These are phyloP conservation scores for Cyrtorhinus lividipennis DNA, from an alignment of 1,140 invertebrate genomes.

Conservation along the genomic window DNA sequence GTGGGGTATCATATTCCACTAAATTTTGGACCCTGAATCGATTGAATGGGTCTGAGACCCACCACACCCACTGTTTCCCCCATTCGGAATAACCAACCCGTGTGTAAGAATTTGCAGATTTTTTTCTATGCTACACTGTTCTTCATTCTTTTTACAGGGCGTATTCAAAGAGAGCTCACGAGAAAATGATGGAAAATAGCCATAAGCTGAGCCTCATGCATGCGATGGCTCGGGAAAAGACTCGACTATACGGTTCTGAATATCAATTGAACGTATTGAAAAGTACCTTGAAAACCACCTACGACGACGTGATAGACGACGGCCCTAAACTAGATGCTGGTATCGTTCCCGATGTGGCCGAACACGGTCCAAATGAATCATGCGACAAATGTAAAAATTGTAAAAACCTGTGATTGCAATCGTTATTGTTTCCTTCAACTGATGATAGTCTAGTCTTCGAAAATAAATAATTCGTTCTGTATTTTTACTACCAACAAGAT, in stretches of 20 bases:
- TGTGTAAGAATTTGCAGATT: too few relatives aligned
- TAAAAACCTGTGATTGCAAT: neutral
- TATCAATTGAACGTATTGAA: conserved; percentile 18
- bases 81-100: too few relatives aligned
- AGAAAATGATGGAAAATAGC: conserved; percentile 16
- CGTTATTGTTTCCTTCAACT: neutral
- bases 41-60: too few relatives aligned
- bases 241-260: conserved; percentile 16
- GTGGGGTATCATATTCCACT: too few relatives aligned
- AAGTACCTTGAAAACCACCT: conserved; percentile 4
- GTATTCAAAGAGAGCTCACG: neutral
- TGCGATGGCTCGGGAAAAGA: conserved; percentile 11
- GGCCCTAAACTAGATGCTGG: neutral
- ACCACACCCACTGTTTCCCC: too few relatives aligned
- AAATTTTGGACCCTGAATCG: too few relatives aligned
- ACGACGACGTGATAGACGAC: neutral
- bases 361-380: neutral
- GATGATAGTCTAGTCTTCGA: neutral
- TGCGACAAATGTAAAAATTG: neutral
- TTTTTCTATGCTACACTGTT: too few relatives aligned
- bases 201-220: conserved; percentile 13
- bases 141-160: neutral
- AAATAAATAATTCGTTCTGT: neutral
- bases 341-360: neutral
- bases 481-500: neutral